Evolutionary conservation across 2,888 invertebrate species (phyloP).

Genomic region (Nowickia ferox): DNA sequence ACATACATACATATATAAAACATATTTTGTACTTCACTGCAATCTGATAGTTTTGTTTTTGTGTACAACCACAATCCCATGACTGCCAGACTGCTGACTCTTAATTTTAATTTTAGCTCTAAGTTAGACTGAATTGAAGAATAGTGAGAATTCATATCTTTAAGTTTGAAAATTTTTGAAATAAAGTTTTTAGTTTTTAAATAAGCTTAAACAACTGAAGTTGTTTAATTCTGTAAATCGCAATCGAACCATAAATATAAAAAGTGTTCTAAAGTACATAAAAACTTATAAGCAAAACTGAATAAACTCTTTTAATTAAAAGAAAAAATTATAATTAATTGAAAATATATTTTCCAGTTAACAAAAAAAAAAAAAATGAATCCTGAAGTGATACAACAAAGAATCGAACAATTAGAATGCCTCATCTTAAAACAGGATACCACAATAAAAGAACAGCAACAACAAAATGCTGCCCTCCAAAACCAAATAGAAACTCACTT

Average conservation of each 20-base stretch:
- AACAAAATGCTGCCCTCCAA: not conserved
- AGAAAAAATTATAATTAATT: slow-evolving; percentile 20
- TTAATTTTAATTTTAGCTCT: not conserved
- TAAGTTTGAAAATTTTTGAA: no score
- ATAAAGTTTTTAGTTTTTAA: no score
- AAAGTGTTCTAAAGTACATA: slow-evolving; percentile 10
- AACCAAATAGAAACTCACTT: not conserved
- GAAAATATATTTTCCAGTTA: slow-evolving; percentile 21
- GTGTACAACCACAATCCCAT: not conserved
- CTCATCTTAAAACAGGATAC: no score
- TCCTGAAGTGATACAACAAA: slow-evolving; percentile 47
- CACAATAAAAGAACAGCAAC: no score
- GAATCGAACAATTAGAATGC: not conserved
- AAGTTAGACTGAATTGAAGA: no score
- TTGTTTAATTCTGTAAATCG: no score
- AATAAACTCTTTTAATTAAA: slow-evolving; percentile 31
- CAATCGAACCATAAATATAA: no score
- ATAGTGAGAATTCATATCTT: no score
- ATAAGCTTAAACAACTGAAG: no score
- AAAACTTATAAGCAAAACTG: slow-evolving; percentile 30
- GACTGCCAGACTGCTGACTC: not conserved
- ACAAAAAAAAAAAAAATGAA: slow-evolving; percentile 21
- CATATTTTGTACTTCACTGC: slow-evolving; percentile 5
- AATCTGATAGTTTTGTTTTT: slow-evolving; percentile 15
- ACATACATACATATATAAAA: not conserved